These are phyloP conservation scores for Cyrtonyx montezumae DNA, from an alignment of 2,113 vertebrate species.

Conservation along the genomic window DNA sequence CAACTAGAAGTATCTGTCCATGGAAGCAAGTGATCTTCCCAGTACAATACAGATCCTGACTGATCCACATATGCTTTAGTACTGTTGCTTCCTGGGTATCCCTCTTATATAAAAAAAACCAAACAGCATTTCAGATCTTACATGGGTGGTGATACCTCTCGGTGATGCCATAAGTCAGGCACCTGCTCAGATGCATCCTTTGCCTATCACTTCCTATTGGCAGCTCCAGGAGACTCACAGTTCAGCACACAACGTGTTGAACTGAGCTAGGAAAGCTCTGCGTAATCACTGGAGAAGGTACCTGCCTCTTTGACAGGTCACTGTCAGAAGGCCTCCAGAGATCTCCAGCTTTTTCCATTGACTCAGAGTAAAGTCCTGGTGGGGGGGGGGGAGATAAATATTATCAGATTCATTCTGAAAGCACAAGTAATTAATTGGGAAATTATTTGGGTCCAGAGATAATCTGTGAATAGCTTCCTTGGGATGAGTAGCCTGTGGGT, in stretches of 20 bases:
- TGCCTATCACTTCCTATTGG: constrained; percentile 28
- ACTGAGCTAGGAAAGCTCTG: not conserved
- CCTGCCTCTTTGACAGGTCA: not conserved
- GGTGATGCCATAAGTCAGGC: constrained; percentile 18
- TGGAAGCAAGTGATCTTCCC: not conserved
- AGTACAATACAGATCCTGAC: not conserved
- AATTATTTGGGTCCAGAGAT: not conserved
- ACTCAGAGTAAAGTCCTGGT: not conserved
- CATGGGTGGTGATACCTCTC: not conserved
- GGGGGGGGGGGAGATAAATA: not conserved
- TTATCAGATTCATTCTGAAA: not conserved
- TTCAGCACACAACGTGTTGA: not conserved
- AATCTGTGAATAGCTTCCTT: not conserved
- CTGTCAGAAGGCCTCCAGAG: not conserved
- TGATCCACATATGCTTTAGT: fast-evolving
- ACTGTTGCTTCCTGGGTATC: not conserved
- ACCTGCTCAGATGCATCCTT: constrained; percentile 5
- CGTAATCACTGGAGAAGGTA: not conserved
- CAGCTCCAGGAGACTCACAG: constrained; percentile 28
- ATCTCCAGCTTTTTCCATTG: not conserved
- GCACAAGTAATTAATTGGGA: not conserved
- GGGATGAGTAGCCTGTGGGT: not conserved
- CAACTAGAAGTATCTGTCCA: not conserved
- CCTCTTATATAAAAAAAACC: not conserved
- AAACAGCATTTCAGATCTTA: not conserved